Percentiles rank a stretch among this genome's conserved stretches.
Evolutionary conservation across 1,140 invertebrate species (phyloP).

Genomic region (Drosophila sucinea): DNA sequence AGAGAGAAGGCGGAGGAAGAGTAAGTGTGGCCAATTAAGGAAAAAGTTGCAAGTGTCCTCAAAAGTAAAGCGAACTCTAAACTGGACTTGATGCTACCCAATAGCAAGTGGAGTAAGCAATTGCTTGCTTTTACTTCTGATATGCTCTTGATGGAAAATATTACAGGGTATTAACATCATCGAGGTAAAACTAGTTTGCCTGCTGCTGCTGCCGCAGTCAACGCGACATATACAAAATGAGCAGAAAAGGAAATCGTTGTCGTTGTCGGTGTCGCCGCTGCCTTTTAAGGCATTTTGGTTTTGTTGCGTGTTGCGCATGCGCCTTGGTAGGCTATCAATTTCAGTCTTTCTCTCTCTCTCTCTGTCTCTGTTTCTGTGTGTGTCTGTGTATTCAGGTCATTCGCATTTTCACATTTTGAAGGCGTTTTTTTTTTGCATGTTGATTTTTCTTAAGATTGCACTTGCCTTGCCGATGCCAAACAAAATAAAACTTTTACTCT

Average conservation of each 20-base stretch:
- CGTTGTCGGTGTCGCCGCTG: constrained; percentile 61
- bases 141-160: not conserved
- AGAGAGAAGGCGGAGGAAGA: constrained; percentile 7
- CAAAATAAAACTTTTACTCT: constrained; percentile 65
- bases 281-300: constrained; percentile 56
- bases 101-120: not conserved
- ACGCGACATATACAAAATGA: constrained; percentile 38
- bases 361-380: constrained; percentile 21
- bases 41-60: constrained; percentile 73
- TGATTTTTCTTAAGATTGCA: constrained; percentile 51
- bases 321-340: constrained; percentile 65
- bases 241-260: constrained; percentile 75
- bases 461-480: constrained; percentile 27
- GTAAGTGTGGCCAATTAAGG: constrained; percentile 51
- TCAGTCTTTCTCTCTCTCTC: constrained; percentile 25
- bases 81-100: not conserved
- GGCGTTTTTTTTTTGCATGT: constrained; percentile 64
- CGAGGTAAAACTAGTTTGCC: constrained; percentile 73
- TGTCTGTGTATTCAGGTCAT: constrained; percentile 72
- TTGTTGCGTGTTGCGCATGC: constrained; percentile 68
- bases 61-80: constrained; percentile 38
- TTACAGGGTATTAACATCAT: constrained; percentile 27
- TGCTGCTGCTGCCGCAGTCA: constrained; percentile 14
- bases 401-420: constrained; percentile 80
- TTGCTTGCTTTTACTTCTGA: not conserved